Evolutionary conservation across 2,888 invertebrate genomes (phyloP), one percentile per base, ranked within the genome.

Genomic region (Oligia strigilis): DNA sequence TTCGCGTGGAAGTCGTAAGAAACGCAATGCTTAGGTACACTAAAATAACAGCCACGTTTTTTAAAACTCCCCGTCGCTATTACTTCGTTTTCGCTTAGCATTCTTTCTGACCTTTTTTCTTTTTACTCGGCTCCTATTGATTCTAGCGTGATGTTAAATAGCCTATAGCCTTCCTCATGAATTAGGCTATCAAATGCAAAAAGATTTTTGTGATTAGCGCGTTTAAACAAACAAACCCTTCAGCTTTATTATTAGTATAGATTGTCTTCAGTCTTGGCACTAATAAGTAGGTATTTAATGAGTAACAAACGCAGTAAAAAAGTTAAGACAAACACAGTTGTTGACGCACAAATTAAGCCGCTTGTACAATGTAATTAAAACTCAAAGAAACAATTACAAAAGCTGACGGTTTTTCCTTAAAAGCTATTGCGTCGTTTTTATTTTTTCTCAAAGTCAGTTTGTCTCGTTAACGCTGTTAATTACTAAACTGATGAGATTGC

Each of bases 381-480:
- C n/a, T 29, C 60, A 76, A 83, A 86, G 77, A 78, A 75, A 83
- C 64, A 77, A 80, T 83, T 72, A 74, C 14, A 77, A 58, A 70
- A 36, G 36, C 60, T 65, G 17, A 36, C 49, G 17, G 58, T 55
- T 76, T 75, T 86, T 87, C 77, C 55, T 79, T 55, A n/a, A 62
- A 64, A 65, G 19, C 49, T 43, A 23, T 72, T 29, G 55, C 49
- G 46, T 65, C 60, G 72, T 72, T 58, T 72, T 64, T 64, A 64
- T 72, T 77, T 83, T 80, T 76, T 75, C 43, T 87, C 64, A 78
- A 69, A 76, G 72, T 14, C 19, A 36, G 49, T 72, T 67, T 60
- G 66, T 76, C 76, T 87, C 80, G 73, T 87, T 80, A 70, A 36
- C 71, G 78, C 43, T 87, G 66, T 72, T 79, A 82, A 83, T 85